Evolutionary conservation across 1,140 invertebrate species (phyloP).

Genomic region (Heliconius eleuchia): DNA sequence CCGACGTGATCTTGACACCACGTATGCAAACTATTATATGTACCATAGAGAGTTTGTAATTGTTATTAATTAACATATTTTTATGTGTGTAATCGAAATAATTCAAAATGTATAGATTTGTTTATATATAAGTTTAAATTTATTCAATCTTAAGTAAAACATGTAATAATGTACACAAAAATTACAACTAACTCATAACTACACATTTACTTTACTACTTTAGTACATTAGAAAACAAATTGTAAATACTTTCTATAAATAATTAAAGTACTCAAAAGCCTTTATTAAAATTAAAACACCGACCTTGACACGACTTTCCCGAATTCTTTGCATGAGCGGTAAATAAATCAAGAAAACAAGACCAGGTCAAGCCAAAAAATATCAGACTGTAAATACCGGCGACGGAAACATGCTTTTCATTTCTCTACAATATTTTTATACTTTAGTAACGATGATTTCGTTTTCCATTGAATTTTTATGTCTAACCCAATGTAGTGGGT

Average conservation of each 20-base stretch:
- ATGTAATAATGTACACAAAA: slow-evolving; percentile 7
- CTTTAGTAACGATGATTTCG: slow-evolving; percentile 5
- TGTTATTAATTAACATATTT: too few relatives aligned
- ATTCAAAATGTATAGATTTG: not conserved
- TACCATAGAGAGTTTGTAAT: not conserved
- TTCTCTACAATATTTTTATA: slow-evolving; percentile 18
- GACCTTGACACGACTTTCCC: slow-evolving; percentile 38
- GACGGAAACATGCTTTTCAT: slow-evolving; percentile 20
- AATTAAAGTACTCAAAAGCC: not conserved
- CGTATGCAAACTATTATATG: slow-evolving; percentile 68
- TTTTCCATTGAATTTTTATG: slow-evolving; percentile 8
- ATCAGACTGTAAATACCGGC: slow-evolving; percentile 14
- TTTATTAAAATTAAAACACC: slow-evolving; percentile 25
- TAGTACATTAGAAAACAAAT: not conserved
- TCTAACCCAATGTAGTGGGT: not conserved
- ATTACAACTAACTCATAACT: not conserved
- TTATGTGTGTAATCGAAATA: too few relatives aligned
- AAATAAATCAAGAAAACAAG: slow-evolving; percentile 39
- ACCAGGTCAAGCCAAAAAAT: slow-evolving; percentile 34
- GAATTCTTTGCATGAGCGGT: slow-evolving; percentile 35
- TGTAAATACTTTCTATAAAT: not conserved
- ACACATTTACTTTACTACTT: too few relatives aligned
- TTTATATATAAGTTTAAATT: not conserved
- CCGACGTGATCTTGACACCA: slow-evolving; percentile 77
- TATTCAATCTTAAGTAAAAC: slow-evolving; percentile 9